phyloP scores from a whole-genome alignment of 2,888 invertebrate species.

The Stenurella melanura region DNA sequence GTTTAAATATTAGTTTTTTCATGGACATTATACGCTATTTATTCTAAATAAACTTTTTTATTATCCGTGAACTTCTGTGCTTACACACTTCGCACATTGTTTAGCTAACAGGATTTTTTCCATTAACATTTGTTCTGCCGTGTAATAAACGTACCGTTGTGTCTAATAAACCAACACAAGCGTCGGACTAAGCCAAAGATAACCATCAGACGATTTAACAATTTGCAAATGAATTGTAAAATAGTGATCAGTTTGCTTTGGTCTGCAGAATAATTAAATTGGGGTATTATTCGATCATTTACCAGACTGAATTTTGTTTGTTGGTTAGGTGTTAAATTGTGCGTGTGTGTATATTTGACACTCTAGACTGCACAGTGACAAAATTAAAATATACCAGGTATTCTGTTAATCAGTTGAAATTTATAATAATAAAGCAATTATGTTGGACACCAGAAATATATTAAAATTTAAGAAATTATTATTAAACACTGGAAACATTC shows the following conservation, averaged over 20 bases:
- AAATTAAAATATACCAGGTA: too few species aligned
- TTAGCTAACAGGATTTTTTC: conserved; percentile 12
- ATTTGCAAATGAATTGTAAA: neutral
- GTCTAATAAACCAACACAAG: neutral
- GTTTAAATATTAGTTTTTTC: conserved; percentile 8
- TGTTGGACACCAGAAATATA: too few species aligned
- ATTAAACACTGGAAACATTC: too few species aligned
- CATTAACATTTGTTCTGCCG: neutral
- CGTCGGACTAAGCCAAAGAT: neutral
- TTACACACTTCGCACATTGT: conserved; percentile 17
- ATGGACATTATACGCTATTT: neutral
- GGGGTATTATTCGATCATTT: neutral
- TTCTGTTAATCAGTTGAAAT: too few species aligned
- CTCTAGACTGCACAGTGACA: too few species aligned
- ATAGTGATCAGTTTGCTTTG: neutral
- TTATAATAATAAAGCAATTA: too few species aligned
- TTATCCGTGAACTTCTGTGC: neutral
- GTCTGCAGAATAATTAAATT: neutral
- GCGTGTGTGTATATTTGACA: too few species aligned
- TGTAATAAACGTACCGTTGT: conserved; percentile 1
- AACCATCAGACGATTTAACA: neutral
- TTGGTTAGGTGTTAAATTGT: neutral
- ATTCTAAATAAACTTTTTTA: conserved; percentile 27
- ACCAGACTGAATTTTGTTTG: neutral
- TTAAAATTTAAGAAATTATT: too few species aligned